Evolutionary conservation across 2,113 vertebrate genomes (phyloP).

Genomic region (Tragelaphus buxtoni): DNA sequence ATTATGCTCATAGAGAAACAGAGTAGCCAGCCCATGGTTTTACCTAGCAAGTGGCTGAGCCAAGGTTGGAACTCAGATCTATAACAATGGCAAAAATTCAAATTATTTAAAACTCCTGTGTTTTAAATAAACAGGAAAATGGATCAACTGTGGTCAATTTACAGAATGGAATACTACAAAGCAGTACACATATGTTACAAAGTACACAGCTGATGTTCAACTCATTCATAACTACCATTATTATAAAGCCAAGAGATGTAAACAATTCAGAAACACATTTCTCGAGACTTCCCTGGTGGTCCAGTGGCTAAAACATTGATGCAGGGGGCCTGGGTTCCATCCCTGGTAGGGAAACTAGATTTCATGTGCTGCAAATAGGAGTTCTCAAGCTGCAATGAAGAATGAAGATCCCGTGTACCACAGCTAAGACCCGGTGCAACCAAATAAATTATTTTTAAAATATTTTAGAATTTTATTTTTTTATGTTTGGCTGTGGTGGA

Average conservation of each 20-base stretch:
- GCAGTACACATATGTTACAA: neutral
- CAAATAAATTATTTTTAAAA: neutral
- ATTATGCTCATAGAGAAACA: neutral
- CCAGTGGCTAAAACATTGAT: neutral
- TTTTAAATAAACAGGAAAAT: neutral
- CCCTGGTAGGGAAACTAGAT: neutral
- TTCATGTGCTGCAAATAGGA: neutral
- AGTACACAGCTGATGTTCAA: neutral
- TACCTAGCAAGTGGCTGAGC: neutral
- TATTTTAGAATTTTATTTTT: neutral
- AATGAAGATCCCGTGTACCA: neutral
- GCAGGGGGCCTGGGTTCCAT: neutral
- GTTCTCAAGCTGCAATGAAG: neutral
- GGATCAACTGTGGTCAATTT: neutral
- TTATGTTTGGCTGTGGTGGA: neutral
- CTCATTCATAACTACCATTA: slow-evolving; percentile 4
- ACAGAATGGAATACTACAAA: neutral
- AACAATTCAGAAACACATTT: neutral
- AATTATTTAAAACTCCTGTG: neutral
- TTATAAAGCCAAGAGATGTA: slow-evolving; percentile 32
- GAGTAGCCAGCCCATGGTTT: neutral
- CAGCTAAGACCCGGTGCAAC: neutral
- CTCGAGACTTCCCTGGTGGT: neutral
- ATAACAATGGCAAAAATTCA: neutral
- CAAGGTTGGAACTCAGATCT: neutral